phyloP scores from a whole-genome alignment of 92 coral and sea anemone species.

The Umimayanthus chanpuru region DNA sequence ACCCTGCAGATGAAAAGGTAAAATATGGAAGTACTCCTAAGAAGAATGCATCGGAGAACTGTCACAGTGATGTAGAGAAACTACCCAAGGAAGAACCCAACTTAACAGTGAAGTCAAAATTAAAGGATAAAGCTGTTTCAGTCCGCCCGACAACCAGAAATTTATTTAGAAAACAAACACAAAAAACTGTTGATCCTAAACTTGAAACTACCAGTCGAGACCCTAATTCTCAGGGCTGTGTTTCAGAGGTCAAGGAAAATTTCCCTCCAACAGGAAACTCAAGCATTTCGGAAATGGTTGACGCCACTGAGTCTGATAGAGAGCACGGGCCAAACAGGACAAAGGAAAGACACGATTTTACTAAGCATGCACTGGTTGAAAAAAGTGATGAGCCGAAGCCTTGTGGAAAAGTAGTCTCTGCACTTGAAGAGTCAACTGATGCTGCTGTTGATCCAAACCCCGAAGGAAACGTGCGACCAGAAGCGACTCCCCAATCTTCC shows the following conservation, averaged over 20 bases:
- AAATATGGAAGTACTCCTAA: background rate
- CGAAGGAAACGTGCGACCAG: background rate
- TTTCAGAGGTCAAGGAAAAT: background rate
- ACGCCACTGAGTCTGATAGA: background rate
- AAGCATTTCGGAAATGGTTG: background rate
- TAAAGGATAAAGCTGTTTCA: background rate
- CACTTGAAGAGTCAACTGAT: background rate
- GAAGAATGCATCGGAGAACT: background rate
- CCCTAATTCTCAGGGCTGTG: no score
- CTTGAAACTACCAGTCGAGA: background rate
- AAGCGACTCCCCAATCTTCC: background rate
- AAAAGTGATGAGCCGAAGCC: background rate
- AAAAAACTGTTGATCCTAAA: background rate
- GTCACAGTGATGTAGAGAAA: background rate
- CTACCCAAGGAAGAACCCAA: background rate
- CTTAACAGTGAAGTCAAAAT: background rate
- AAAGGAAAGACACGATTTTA: background rate
- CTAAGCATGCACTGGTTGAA: background rate
- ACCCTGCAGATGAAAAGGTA: slow-evolving; percentile 16
- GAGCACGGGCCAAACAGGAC: background rate
- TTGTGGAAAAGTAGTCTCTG: background rate
- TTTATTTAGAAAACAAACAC: slow-evolving; percentile 10
- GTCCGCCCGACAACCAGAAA: slow-evolving; percentile 24
- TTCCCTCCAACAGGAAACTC: background rate
- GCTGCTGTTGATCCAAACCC: background rate